Conservation (phyloP, 1,140 invertebrate genomes). For the Dendroctonus valens region DNA sequence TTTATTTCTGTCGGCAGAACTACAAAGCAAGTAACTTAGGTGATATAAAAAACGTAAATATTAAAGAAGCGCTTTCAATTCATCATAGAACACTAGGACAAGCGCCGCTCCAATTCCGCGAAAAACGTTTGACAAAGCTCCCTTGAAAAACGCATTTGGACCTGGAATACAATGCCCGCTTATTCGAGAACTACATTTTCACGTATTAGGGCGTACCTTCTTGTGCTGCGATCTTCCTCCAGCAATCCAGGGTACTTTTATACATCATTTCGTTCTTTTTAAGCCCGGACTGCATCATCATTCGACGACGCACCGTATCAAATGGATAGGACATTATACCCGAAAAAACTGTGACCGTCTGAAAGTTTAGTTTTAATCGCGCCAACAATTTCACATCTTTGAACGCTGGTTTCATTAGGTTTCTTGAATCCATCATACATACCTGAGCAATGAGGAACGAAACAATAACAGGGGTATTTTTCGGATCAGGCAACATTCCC, state of each 20-base stretch:
- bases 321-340: constrained; percentile 80
- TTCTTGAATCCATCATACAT: constrained; percentile 34
- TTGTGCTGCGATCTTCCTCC: constrained; percentile 64
- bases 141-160: constrained; percentile 73
- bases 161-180: constrained; percentile 13
- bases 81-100: constrained; percentile 76
- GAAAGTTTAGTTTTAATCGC: constrained; percentile 27
- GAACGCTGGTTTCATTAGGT: not conserved
- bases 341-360: constrained; percentile 49
- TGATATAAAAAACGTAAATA: constrained; percentile 4
- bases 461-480: constrained; percentile 73
- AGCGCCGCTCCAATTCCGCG: constrained; percentile 76
- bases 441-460: constrained; percentile 83
- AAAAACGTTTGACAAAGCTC: constrained; percentile 75
- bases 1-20: not conserved
- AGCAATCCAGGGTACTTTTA: constrained; percentile 72
- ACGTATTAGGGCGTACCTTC: constrained; percentile 56
- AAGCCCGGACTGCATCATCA: constrained; percentile 85
- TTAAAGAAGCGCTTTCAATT: constrained; percentile 62
- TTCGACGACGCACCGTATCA: constrained; percentile 84
- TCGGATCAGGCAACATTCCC: constrained; percentile 79
- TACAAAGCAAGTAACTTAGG: not conserved
- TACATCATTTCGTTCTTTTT: constrained; percentile 66
- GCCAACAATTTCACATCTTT: constrained; percentile 5
- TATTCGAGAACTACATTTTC: not conserved